These are phyloP conservation scores for Tetragonula carbonaria DNA, from an alignment of 2,888 invertebrate genomes.

Conservation along the genomic window DNA sequence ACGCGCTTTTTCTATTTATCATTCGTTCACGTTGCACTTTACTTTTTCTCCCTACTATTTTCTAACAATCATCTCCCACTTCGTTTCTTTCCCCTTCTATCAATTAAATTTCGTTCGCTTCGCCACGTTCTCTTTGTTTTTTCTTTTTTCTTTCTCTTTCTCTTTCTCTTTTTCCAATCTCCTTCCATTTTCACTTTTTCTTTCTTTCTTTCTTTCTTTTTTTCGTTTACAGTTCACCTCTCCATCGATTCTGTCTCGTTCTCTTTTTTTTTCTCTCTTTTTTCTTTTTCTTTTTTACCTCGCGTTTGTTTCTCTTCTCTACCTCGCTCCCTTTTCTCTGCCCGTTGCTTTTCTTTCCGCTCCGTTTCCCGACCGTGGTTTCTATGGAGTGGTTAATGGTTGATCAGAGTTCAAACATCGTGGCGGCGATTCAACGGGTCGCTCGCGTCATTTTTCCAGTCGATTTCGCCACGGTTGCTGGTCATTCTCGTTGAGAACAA, in stretches of 20 bases:
- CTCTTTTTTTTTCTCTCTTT: background rate
- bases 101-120: background rate
- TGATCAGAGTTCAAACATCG: slow-evolving; percentile 20
- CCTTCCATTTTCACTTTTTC: background rate
- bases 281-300: background rate
- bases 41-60: background rate
- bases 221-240: background rate
- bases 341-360: too few relatives aligned
- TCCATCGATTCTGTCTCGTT: background rate
- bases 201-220: background rate
- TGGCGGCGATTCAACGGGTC: slow-evolving; percentile 2
- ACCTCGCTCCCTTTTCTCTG: background rate
- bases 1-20: background rate
- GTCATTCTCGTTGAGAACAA: background rate
- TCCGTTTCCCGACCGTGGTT: background rate
- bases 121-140: background rate
- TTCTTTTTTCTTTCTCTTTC: too few relatives aligned
- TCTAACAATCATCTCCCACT: background rate
- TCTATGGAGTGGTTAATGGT: background rate
- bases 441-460: slow-evolving; percentile 27
- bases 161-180: background rate
- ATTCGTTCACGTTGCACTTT: background rate
- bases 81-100: background rate
- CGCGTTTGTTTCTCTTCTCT: too few relatives aligned
- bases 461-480: background rate